Evolutionary conservation across 1,140 invertebrate species (phyloP), one percentile per base, ranked within the genome.

Genomic region (Zelostemma sp.): DNA sequence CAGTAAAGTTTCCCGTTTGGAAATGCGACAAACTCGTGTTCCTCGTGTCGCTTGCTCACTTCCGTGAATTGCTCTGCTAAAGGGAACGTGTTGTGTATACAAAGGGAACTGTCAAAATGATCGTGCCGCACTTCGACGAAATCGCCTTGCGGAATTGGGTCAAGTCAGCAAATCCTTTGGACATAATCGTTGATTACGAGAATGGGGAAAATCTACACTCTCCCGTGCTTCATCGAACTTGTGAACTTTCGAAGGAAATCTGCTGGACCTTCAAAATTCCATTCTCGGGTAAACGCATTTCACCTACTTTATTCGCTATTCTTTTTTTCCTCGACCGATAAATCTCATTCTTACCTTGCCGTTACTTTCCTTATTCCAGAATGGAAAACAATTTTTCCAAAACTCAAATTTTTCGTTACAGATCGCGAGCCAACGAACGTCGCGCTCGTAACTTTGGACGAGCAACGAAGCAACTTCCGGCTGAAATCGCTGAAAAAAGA

Each of bases 401-500:
- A 3, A 41, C 11, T 14, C 8, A 33, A 14, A 14, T 43, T 14
- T 35, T 45, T 14, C 12, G 11, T 40, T 43, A 18, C 47, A 59
- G 78, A 80, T 40, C 75, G 76, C 51, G 71, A 79, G 0, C 74
- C 91, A 0, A 87, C 87, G 71, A 89, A 90, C 21, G 87, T 94
- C 15, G 91, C 91, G 1, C 80, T 95, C 1, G 6, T 35, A 1
- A 81, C 93, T 0, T 88, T 93, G 72, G 92, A 94, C 71, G 88
- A 88, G 1, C 88, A 93, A 80, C 85, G 91, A 19, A 89, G 89
- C 56, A 91, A 95, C 79, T 95, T 94, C 82, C 80, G 85, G 11
- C 80, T 94, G 2, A 88, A 87, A 57, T 87, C 82, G 35, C 83
- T 90, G 77, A 92, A 60, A 89, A 91, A 73, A 91, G 90, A 89